Evolutionary conservation across 2,797 vertebrate genomes (phyloP), one percentile per base, ranked within the genome.

Genomic region (Melanotaenia maccullochi): DNA sequence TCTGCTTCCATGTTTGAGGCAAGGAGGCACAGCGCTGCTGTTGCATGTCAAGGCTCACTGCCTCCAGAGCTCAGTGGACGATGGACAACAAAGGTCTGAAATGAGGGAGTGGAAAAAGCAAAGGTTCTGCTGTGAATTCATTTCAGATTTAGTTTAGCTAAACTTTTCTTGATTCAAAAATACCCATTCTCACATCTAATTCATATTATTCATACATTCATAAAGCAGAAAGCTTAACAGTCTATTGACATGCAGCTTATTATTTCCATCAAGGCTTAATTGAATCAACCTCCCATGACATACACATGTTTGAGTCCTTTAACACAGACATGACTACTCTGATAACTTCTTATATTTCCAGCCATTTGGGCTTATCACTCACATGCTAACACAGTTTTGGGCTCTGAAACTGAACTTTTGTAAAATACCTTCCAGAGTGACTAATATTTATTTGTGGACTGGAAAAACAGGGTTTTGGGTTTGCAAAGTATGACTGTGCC

Each of bases 31-130:
- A 60, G 58, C 47, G 68, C 77, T 73, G 75, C 14, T 57, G 81
- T 65, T 13, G 85, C 95, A 95, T 96, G 90, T 90, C 87, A 71
- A 75, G 78, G 57, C 28, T 85, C 51, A 68, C 56, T 5, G 40
- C 59, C 72, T 75, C 58, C 60, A 51, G 35, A 75, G 18, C 20
- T 85, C 75, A 86, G 68, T 22, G 22, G 25, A 61, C 28, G 28
- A 57, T 42, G 62, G 51, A 54, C 36, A 51, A 73, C 25, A 64
- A 68, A 1, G 38, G 32, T 54, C 5, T 22, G 40, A 68, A 65
- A 60, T 18, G 0, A 5, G 36, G 33, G 16, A 42, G 38, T 57
- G 4, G 35, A 67, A 66, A 2, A 9, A 58, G 6, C 14, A 0
- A 69, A 35, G 18, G 9, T 49, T 11, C 32, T 22, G 40, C 35